A percentile compares a stretch with the other conserved stretches of the same genome.
Conservation (phyloP, 1,140 invertebrate species). For the Drosophila teissieri region DNA sequence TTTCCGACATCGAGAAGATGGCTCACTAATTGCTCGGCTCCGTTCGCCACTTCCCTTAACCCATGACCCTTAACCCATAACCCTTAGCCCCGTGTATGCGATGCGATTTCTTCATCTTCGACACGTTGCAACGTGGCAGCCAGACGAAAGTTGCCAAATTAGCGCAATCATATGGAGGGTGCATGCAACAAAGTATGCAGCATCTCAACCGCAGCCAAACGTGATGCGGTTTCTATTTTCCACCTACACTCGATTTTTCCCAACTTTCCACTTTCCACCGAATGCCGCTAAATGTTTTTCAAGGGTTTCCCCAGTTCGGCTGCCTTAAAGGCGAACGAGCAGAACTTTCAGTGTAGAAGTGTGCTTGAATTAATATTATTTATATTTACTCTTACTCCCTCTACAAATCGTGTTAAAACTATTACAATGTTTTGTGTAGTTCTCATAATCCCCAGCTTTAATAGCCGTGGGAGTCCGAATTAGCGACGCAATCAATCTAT, state of each 20-base stretch:
- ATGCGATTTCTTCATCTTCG: slow-evolving; percentile 38
- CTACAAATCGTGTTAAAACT: background rate
- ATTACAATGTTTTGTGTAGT: background rate
- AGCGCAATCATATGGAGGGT: slow-evolving; percentile 60
- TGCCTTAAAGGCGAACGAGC: slow-evolving; percentile 1
- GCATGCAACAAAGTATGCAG: slow-evolving; percentile 70
- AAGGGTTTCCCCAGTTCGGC: slow-evolving; percentile 1
- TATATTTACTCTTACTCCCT: background rate
- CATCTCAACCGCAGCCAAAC: slow-evolving; percentile 62
- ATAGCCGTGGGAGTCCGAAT: slow-evolving; percentile 41
- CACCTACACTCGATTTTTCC: slow-evolving; percentile 48
- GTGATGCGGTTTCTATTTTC: slow-evolving; percentile 67
- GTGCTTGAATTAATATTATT: background rate
- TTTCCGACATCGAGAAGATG: slow-evolving; percentile 39
- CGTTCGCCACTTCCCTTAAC: background rate
- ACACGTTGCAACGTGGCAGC: slow-evolving; percentile 50
- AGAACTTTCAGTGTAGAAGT: background rate
- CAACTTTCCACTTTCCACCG: slow-evolving; percentile 15
- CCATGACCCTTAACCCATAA: slow-evolving; percentile 5
- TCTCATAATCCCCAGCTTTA: slow-evolving; percentile 5
- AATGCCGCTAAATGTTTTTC: slow-evolving; percentile 2
- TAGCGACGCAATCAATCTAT: slow-evolving; percentile 59
- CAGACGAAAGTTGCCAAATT: slow-evolving; percentile 57
- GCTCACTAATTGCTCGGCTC: slow-evolving; percentile 43
- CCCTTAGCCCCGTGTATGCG: slow-evolving; percentile 5